Conservation (phyloP, 2,113 vertebrate genomes). For the Siniperca knerii region DNA sequence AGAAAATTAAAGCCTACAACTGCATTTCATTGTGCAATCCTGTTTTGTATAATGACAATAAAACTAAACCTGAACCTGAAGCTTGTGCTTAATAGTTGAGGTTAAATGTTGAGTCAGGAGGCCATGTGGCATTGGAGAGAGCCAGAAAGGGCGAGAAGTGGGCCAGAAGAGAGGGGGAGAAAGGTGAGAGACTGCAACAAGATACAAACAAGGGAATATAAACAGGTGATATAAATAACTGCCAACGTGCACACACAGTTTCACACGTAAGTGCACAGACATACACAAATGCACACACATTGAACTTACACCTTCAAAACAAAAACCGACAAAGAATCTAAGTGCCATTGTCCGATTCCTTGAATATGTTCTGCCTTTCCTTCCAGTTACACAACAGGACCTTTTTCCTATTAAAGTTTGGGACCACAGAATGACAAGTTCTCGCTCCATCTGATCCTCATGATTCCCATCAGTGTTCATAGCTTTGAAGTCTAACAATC, state of each 20-base stretch:
- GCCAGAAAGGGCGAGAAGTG: neutral
- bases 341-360: constrained; percentile 68
- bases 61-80: too few species aligned
- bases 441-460: constrained; percentile 32
- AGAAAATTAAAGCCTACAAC: neutral
- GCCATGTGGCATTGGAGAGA: constrained; percentile 13
- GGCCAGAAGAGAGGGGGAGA: constrained; percentile 38
- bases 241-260: constrained; percentile 28
- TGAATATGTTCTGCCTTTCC: constrained; percentile 52
- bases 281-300: constrained; percentile 19
- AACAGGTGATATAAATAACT: constrained; percentile 79
- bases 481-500: constrained; percentile 63
- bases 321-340: constrained; percentile 55
- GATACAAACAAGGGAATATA: constrained; percentile 73
- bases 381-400: constrained; percentile 39
- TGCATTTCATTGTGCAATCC: too few species aligned
- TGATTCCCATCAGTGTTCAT: constrained; percentile 24
- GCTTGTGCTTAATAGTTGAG: neutral
- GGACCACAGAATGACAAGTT: constrained; percentile 28
- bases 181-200: constrained; percentile 66
- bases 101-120: constrained; percentile 21
- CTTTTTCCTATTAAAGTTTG: constrained; percentile 7
- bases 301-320: constrained; percentile 58
- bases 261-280: constrained; percentile 13
- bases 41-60: too few species aligned